Conservation (phyloP, 1,140 invertebrate species). For the Zaprionus ornatus region DNA sequence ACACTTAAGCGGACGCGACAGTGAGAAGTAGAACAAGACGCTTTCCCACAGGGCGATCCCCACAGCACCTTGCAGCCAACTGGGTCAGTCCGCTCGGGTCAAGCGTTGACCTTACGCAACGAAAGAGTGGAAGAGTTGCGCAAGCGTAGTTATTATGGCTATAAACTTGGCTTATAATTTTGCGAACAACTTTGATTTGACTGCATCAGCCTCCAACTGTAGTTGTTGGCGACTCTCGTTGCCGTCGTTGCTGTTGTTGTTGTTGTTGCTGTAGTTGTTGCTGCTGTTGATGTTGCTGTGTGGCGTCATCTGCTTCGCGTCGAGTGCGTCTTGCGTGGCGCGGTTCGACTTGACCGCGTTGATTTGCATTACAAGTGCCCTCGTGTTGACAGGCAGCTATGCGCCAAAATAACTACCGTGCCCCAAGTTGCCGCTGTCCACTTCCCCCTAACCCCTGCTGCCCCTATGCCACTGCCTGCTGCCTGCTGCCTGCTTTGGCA, state of each 20-base stretch:
- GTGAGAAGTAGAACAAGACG: constrained; percentile 74
- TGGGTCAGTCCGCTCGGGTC: constrained; percentile 57
- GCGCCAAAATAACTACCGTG: constrained; percentile 83
- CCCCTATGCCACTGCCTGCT: too few species aligned
- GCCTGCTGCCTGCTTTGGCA: constrained; percentile 22
- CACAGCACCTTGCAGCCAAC: constrained; percentile 39
- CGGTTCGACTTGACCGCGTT: constrained; percentile 73
- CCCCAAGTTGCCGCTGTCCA: constrained; percentile 34
- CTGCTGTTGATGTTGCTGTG: neutral
- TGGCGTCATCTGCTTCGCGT: constrained; percentile 40
- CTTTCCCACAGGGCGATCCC: constrained; percentile 58
- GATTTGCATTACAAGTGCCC: constrained; percentile 82
- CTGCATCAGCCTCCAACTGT: constrained; percentile 9
- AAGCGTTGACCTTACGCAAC: constrained; percentile 70
- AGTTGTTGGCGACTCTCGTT: constrained; percentile 17
- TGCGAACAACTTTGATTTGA: constrained; percentile 45
- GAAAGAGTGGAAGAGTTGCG: constrained; percentile 40
- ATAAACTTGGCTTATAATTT: constrained; percentile 80
- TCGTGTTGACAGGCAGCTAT: constrained; percentile 81
- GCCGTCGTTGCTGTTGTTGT: neutral
- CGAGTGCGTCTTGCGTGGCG: constrained; percentile 46
- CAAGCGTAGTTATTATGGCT: constrained; percentile 24
- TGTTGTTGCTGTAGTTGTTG: constrained; percentile 1
- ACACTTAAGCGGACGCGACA: constrained; percentile 54
- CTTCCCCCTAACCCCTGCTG: neutral